Evolutionary conservation across 2,797 vertebrate genomes (phyloP).

Genomic region (Ctenosaura bakeri): DNA sequence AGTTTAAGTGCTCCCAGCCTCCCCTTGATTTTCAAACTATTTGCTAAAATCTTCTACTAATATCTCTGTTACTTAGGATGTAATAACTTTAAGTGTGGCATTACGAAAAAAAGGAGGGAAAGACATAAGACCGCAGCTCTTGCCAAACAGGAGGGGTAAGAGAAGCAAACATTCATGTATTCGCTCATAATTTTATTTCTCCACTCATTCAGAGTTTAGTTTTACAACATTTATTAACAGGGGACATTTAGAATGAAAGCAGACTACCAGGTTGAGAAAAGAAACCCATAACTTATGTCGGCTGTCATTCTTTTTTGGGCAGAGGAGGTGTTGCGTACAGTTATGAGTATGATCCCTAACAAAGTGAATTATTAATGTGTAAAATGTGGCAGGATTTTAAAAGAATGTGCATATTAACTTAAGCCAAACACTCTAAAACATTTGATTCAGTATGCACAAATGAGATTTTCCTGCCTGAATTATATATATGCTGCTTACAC

Average conservation of each 20-base stretch:
- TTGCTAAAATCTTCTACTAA: background rate
- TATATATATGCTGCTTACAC: background rate
- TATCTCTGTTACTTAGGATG: no score
- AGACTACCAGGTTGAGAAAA: background rate
- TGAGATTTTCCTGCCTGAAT: background rate
- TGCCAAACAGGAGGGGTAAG: background rate
- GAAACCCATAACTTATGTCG: background rate
- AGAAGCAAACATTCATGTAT: conserved; percentile 13
- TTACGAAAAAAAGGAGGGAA: background rate
- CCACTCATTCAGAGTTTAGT: no score
- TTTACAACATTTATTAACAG: no score
- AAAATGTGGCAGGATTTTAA: background rate
- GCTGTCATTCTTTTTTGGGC: background rate
- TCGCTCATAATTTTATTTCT: background rate
- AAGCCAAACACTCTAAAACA: background rate
- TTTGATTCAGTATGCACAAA: background rate
- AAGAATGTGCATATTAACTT: background rate
- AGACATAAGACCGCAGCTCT: background rate
- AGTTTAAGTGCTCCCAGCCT: background rate
- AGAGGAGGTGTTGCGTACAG: background rate
- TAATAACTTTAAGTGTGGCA: no score
- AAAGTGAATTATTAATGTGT: background rate
- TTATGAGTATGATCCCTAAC: background rate
- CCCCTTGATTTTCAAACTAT: background rate
- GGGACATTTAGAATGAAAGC: no score